phyloP scores from a whole-genome alignment of 2,113 vertebrate species.

The Anguilla rostrata region DNA sequence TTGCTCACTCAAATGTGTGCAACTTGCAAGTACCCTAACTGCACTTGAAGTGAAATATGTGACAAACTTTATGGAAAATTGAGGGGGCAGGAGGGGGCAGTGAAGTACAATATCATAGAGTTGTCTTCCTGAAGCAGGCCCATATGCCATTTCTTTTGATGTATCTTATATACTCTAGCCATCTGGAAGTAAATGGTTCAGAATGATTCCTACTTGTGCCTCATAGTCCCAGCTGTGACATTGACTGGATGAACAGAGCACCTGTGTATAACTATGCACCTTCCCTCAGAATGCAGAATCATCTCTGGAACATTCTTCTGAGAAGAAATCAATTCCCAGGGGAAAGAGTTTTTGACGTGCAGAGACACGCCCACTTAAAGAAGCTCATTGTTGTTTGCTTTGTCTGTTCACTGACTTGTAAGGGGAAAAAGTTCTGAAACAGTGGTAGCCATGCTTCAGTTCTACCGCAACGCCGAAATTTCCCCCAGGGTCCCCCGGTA shows the following conservation, averaged over 20 bases:
- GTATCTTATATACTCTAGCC: background rate
- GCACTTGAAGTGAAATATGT: too few species aligned
- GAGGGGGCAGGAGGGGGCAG: background rate
- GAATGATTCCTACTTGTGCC: background rate
- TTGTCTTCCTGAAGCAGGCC: background rate
- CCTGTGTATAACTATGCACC: background rate
- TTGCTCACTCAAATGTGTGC: background rate
- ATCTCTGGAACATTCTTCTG: background rate
- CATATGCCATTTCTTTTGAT: background rate
- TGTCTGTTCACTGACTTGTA: background rate
- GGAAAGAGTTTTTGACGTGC: background rate
- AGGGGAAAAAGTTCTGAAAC: background rate
- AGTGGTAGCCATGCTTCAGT: background rate
- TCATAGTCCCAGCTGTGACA: background rate
- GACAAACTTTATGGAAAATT: background rate
- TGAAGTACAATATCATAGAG: background rate
- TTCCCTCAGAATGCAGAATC: too few species aligned
- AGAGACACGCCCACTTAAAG: background rate
- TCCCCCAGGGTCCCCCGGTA: background rate
- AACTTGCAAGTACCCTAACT: background rate
- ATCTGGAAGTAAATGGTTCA: background rate
- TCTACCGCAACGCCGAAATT: background rate
- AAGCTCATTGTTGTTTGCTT: background rate
- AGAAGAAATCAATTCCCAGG: background rate
- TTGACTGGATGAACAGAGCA: background rate